Base-by-base conservation (phyloP, 1,140 invertebrate species). In the Drosophila ananassae region DNA sequence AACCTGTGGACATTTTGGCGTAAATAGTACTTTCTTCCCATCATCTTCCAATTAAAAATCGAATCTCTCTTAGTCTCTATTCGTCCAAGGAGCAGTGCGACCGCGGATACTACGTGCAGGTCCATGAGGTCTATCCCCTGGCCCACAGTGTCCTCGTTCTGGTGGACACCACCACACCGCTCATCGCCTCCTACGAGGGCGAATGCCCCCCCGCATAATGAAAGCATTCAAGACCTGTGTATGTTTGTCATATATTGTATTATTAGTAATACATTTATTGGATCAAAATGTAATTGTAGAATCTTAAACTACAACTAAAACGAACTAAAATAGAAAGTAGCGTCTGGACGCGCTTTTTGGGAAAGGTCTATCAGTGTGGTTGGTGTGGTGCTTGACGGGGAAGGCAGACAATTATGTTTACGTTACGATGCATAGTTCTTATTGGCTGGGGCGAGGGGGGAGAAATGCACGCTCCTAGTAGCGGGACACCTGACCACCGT, bases 131-230 rank as follows among this genome's bases (percentile, higher is more conserved):
- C 24, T 93, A 93, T 79, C 93, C 94, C 41, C 91, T 94, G 67
- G 93, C 93, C 10, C 93, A 95, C 74, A 94, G 94, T 73, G 90
- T 95, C 3, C 93, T 95, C 51, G 91, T 95, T 8, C 91, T 94
- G 57, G 93, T 95, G 5, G 94, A 95, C 59, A 95, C 95, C 1
- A 95, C 94, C 3, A 94, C 93, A 0, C 94, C 94, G 0, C 91
- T 95, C 1, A 71, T 90, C 12, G 83, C 84, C 24, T 91, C 90
- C 12, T 79, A 73, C 24, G 90, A 90, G 54, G 75, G 79, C 0
- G 67, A 71, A 6, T 69, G 30, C 34, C 66, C 63, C 2, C 17
- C 17, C 0, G 17, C 17, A 17, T 17, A 17, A 17, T 17, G 17
- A 1, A 17, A 0, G 1, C 17, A 17, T 17, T 17, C 17, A 17